Evolutionary conservation across 1,140 invertebrate species (phyloP), one percentile per base, ranked within the genome.

Genomic region (Nephotettix cincticeps): DNA sequence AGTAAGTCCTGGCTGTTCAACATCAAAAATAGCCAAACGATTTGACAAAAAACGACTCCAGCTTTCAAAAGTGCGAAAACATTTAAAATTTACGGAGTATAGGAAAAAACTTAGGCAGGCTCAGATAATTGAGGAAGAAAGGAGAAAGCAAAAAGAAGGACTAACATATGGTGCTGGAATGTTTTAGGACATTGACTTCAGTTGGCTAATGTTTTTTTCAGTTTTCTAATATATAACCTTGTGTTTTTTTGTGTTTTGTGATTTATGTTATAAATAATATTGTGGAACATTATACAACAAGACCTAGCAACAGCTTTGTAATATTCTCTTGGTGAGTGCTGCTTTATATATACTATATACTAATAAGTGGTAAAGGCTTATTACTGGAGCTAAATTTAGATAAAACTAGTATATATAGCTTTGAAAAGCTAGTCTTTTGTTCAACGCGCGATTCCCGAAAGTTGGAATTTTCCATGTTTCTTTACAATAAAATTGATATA

Each of bases 101-200:
- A 29, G 64, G 19, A 29, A 66, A 66, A 36, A 66, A 36, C 36
- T 32, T 1, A 36, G 64, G 36, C 29, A 66, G n/a, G 29, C 29
- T 36, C 27, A 66, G 30, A 32, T 36, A 36, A 29, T 66, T 14
- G 29, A 66, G n/a, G 13, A 19, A 3, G 64, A 66, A 11, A 66
- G 64, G 25, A 63, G 17, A 40, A 40, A 40, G 36, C 36, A 17
- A 9, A 40, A 40, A 40, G 36, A 40, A 40, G 36, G 36, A 40
- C 36, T 40, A 9, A 40, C 36, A 40, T 40, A 40, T 40, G 36
- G 36, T 9, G 36, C 6, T 9, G 36, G 36, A 40, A 40, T 6
- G 6, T 40, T 40, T 40, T 40, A 40, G 36, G 36, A n/a, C n/a
- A n/a, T n/a, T n/a, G n/a, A n/a, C n/a, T n/a, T n/a, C n/a, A n/a